These are phyloP conservation scores for Hassar affinis DNA, from an alignment of 2,113 vertebrate species.

Conservation along the genomic window DNA sequence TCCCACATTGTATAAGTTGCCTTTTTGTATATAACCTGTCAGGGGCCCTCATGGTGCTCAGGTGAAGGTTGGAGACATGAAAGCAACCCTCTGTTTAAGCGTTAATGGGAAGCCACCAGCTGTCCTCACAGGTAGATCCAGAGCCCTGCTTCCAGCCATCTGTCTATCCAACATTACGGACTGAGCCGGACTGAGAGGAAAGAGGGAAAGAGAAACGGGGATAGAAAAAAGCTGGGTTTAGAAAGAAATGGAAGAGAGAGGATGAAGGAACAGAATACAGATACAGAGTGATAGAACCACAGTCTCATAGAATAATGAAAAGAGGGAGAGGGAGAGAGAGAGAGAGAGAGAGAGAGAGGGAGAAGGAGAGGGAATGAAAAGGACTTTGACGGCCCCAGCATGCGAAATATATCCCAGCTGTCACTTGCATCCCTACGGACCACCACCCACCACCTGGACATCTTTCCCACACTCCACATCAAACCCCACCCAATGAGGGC, in stretches of 20 bases:
- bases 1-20: constrained; percentile 11
- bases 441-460: constrained; percentile 45
- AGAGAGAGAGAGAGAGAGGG: neutral
- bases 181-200: neutral
- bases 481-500: constrained; percentile 18
- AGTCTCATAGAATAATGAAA: neutral
- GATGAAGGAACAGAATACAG: neutral
- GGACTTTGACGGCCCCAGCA: neutral
- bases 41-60: constrained; percentile 35
- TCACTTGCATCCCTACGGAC: constrained; percentile 21
- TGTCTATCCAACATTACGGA: constrained; percentile 43
- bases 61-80: constrained; percentile 44
- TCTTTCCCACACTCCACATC: constrained; percentile 41
- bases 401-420: constrained; percentile 35
- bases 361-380: neutral
- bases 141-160: constrained; percentile 46
- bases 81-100: constrained; percentile 46
- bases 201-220: neutral
- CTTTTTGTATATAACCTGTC: constrained; percentile 28
- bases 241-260: neutral
- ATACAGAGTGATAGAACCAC: neutral
- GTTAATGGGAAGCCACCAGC: constrained; percentile 50
- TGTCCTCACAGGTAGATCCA: constrained; percentile 52
- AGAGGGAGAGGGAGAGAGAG: neutral
- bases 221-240: neutral